Conservation (phyloP, 2,113 vertebrate species). For the Mohoua ochrocephala region DNA sequence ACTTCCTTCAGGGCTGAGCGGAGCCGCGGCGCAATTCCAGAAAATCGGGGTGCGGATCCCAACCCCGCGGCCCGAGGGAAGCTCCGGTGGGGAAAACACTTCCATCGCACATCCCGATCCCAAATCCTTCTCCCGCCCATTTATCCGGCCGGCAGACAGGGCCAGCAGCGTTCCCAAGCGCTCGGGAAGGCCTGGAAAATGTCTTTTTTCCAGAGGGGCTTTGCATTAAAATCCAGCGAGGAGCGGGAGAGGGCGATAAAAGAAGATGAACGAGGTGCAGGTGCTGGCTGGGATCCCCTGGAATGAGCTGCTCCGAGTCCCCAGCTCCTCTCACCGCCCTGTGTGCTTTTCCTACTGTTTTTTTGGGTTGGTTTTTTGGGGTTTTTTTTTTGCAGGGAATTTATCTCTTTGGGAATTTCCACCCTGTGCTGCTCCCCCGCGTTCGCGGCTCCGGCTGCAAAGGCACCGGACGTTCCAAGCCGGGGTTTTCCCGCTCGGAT, state of each 20-base stretch:
- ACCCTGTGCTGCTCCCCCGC: not conserved
- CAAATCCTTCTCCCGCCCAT: not conserved
- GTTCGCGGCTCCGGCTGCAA: not conserved
- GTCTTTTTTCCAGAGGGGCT: not conserved
- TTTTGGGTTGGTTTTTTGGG: not conserved
- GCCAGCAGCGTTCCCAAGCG: not conserved
- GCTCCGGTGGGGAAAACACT: not conserved
- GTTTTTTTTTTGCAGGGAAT: not conserved
- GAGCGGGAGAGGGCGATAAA: slow-evolving; percentile 24
- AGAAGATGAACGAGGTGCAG: slow-evolving; percentile 53
- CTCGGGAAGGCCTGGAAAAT: not conserved
- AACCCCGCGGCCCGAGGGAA: not conserved
- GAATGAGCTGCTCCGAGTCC: not conserved
- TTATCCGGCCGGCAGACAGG: not conserved
- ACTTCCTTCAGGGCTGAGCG: rapidly evolving
- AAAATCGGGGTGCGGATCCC: no score
- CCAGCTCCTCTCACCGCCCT: not conserved
- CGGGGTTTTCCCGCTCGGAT: not conserved
- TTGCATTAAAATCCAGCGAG: not conserved
- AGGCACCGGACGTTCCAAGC: not conserved
- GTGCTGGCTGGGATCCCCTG: slow-evolving; percentile 37
- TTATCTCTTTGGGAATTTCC: not conserved
- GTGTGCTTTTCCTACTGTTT: not conserved
- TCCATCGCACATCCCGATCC: not conserved
- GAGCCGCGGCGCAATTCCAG: not conserved